phyloP scores from a whole-genome alignment of 2,797 vertebrate species.

The Schizothorax lantsangensis region DNA sequence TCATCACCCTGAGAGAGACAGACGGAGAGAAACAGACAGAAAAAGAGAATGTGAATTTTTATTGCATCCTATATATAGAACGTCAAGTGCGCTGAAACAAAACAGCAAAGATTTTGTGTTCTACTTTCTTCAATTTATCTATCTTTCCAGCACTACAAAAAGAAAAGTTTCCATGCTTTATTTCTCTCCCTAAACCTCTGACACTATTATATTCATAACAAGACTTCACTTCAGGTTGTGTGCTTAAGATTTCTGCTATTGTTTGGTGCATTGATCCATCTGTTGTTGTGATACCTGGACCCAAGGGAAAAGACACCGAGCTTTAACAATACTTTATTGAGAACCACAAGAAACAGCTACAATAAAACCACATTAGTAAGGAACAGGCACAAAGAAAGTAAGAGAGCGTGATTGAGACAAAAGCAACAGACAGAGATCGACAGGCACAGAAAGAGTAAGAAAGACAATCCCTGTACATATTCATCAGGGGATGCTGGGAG shows the following conservation, averaged over 20 bases:
- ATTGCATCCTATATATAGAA: slow-evolving; percentile 30
- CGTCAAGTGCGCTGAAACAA: slow-evolving; percentile 10
- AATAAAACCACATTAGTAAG: slow-evolving; percentile 21
- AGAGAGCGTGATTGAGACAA: slow-evolving; percentile 6
- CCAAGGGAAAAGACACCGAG: background rate
- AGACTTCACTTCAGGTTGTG: background rate
- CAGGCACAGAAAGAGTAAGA: slow-evolving; percentile 30
- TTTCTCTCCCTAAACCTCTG: background rate
- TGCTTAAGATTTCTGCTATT: slow-evolving; percentile 16
- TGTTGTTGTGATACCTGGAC: background rate
- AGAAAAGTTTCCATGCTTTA: slow-evolving; percentile 4
- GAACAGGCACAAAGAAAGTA: background rate
- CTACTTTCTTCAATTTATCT: slow-evolving; percentile 14
- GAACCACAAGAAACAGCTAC: background rate
- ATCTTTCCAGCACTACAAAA: slow-evolving; percentile 6
- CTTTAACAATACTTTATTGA: background rate
- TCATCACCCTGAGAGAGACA: slow-evolving; percentile 87
- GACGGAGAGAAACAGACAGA: slow-evolving; percentile 45
- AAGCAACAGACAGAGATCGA: slow-evolving; percentile 21
- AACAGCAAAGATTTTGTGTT: slow-evolving; percentile 27
- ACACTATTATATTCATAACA: slow-evolving; percentile 8
- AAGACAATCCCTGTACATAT: slow-evolving; percentile 27
- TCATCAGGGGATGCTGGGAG: slow-evolving; percentile 33
- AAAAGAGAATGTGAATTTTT: slow-evolving; percentile 11
- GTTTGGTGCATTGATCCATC: slow-evolving; percentile 4